Percentiles rank a stretch among this genome's conserved stretches.
phyloP scores from a whole-genome alignment of 2,797 vertebrate genomes.

The Ataeniobius toweri region DNA sequence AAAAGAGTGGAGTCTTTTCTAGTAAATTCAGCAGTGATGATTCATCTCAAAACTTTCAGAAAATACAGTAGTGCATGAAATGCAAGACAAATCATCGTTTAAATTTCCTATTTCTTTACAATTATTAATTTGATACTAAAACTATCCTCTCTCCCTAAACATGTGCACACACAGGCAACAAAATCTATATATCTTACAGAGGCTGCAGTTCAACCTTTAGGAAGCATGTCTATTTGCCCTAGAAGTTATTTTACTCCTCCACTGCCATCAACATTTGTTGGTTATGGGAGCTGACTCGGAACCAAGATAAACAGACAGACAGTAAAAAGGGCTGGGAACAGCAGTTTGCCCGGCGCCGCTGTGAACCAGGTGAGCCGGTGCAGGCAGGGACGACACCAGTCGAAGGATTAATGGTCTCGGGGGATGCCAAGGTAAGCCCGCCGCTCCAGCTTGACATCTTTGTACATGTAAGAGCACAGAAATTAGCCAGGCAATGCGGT shows the following conservation, averaged over 20 bases:
- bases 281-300: conserved; percentile 71
- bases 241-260: conserved; percentile 50
- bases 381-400: conserved; percentile 76
- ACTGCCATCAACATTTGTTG: conserved; percentile 62
- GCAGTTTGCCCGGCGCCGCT: conserved; percentile 73
- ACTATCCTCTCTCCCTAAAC: conserved; percentile 1
- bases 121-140: conserved; percentile 19
- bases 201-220: conserved; percentile 23
- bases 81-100: neutral
- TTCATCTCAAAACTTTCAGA: neutral
- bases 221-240: conserved; percentile 24
- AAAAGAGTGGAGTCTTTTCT: conserved; percentile 24
- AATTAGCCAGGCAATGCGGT: conserved; percentile 82
- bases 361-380: conserved; percentile 69
- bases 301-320: conserved; percentile 70
- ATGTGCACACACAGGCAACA: conserved; percentile 3
- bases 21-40: conserved; percentile 9
- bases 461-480: conserved; percentile 86
- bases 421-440: conserved; percentile 82
- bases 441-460: conserved; percentile 84
- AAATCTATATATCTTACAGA: conserved; percentile 28
- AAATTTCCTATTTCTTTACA: conserved; percentile 16
- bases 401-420: conserved; percentile 83
- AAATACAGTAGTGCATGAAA: neutral
- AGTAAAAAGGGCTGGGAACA: conserved; percentile 60